phyloP scores from a whole-genome alignment of 2,113 vertebrate species.

The Chaenocephalus aceratus region DNA sequence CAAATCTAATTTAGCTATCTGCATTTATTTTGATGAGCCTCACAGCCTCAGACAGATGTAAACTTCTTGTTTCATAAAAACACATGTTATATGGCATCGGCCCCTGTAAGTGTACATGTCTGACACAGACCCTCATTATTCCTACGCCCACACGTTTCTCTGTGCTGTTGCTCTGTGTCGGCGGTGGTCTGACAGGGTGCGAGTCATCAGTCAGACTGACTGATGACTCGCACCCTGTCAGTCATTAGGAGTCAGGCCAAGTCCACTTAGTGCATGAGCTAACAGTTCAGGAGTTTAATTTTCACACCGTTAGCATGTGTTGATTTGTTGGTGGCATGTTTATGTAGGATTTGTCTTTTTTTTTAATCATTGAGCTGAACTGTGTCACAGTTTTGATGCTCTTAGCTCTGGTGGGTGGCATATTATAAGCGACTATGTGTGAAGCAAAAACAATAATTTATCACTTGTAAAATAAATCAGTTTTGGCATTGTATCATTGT shows the following conservation, averaged over 20 bases:
- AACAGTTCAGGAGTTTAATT: not conserved
- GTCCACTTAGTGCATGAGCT: not conserved
- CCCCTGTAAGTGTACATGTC: not conserved
- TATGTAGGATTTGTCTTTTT: not conserved
- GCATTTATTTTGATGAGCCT: not conserved
- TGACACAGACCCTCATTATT: not conserved
- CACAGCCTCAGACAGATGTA: not conserved
- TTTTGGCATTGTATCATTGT: not conserved
- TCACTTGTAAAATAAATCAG: not conserved
- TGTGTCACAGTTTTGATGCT: too few species aligned
- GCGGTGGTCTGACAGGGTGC: not conserved
- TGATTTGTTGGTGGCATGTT: not conserved
- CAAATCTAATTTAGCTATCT: too few species aligned
- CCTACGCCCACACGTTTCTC: not conserved
- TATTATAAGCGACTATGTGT: not conserved
- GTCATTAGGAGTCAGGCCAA: not conserved
- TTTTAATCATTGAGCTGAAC: not conserved
- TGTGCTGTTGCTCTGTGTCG: not conserved
- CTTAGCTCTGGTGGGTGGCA: not conserved
- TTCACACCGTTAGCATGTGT: not conserved
- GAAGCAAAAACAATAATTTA: too few species aligned
- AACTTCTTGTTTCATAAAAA: not conserved
- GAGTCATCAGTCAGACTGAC: not conserved
- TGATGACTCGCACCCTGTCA: constrained; percentile 14
- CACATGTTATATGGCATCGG: not conserved